These are phyloP conservation scores for Rhagonycha lutea DNA, from an alignment of 2,888 invertebrate genomes.

Conservation along the genomic window DNA sequence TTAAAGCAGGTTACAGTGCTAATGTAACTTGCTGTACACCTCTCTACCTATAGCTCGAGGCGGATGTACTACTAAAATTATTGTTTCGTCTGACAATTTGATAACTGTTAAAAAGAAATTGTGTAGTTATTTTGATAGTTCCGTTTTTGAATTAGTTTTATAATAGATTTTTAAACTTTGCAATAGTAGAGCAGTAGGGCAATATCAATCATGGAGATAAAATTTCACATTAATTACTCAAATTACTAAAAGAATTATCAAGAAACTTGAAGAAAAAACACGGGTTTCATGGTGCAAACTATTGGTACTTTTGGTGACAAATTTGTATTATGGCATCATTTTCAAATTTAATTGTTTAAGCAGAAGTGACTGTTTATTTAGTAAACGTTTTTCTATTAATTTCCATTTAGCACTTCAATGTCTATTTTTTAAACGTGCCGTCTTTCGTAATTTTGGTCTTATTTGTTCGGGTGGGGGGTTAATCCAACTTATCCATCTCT, in stretches of 20 bases:
- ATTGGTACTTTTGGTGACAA: neutral
- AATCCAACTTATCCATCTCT: constrained; percentile 6
- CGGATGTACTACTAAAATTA: constrained; percentile 17
- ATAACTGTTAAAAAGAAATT: constrained; percentile 3
- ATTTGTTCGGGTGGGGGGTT: constrained; percentile 5
- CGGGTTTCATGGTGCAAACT: neutral
- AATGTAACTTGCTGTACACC: constrained; percentile 29
- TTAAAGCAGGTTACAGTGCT: constrained; percentile 38
- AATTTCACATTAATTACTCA: neutral
- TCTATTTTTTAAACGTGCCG: neutral
- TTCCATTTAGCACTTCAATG: neutral
- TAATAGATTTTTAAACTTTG: neutral
- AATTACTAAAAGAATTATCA: neutral
- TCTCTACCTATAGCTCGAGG: constrained; percentile 21
- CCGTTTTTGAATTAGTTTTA: neutral
- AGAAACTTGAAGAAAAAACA: neutral
- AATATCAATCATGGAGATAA: neutral
- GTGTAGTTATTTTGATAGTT: constrained; percentile 2
- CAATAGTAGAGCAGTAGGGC: neutral
- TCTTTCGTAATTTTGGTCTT: neutral
- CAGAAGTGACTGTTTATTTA: neutral
- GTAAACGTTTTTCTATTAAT: neutral
- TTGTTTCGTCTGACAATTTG: constrained; percentile 2
- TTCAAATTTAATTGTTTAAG: neutral
- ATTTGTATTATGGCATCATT: neutral